Conservation (phyloP, 2,113 vertebrate species). For the Catharus minimus region DNA sequence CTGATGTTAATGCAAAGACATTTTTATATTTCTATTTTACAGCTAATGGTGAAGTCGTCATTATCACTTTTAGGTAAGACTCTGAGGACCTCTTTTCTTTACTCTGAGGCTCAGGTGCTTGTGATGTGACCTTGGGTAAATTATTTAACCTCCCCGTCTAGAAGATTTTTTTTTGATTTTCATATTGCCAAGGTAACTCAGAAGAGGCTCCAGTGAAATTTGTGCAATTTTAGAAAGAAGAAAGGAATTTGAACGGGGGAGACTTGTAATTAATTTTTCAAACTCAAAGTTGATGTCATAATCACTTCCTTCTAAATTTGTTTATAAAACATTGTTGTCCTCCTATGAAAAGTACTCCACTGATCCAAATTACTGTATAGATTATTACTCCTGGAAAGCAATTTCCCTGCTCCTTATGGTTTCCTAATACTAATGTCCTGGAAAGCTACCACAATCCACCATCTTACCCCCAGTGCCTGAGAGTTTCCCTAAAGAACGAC, state of each 20-base stretch:
- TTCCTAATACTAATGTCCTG: background rate
- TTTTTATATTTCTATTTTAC: constrained; percentile 44
- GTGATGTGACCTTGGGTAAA: background rate
- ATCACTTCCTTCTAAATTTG: background rate
- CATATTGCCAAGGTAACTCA: background rate
- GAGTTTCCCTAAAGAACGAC: background rate
- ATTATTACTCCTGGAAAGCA: background rate
- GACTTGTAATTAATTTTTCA: background rate
- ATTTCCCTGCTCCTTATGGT: background rate
- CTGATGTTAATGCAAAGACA: constrained; percentile 13
- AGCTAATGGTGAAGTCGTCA: background rate
- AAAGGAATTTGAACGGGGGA: background rate
- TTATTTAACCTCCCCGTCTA: background rate
- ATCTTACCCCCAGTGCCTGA: background rate
- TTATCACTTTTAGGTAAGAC: background rate
- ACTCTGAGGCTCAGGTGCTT: background rate
- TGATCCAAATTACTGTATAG: background rate
- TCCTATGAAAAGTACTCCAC: background rate
- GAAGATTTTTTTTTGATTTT: background rate
- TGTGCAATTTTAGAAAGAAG: background rate
- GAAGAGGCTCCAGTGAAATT: background rate
- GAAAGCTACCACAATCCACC: background rate
- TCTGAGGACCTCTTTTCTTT: background rate
- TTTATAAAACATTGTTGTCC: background rate
- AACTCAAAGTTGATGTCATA: background rate